Evolutionary conservation across 2,113 vertebrate genomes (phyloP), one percentile per base, ranked within the genome.

Genomic region (Scophthalmus maximus): DNA sequence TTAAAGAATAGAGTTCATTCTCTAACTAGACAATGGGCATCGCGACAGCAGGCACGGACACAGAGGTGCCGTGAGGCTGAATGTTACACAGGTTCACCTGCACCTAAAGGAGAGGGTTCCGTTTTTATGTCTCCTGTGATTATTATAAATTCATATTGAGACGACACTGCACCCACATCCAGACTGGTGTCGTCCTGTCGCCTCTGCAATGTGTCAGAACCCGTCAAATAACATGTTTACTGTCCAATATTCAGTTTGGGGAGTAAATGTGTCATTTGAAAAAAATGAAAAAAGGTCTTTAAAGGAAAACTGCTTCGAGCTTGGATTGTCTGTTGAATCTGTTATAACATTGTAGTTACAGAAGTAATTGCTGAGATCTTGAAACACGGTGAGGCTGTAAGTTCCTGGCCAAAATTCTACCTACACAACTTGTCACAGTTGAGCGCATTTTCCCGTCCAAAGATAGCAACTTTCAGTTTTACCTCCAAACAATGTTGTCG

Each of bases 71-170:
- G 55, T 7, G 0, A 69, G 82, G 76, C 68, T 61, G 72, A 79
- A 68, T 49, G 34, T 78, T 49, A 36, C 44, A 4, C n/a, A 46
- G 59, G 8, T 76, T 38, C 50, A 72, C 2, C 29, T 56, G 12
- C 78, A 42, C 25, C 55, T 73, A 70, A 70, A 56, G 36, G 27
- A 68, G 66, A 36, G 20, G 29, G 30, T 52, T 75, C 15, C 60
- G 17, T 51, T 64, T 42, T 18, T 11, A 64, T 82, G 62, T 72
- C 53, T 71, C 47, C n/a, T 66, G 51, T 67, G 46, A 70, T 85
- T 78, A 76, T 73, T 65, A 52, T 52, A 3, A 14, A 46, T 44
- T 17, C 18, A 50, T 46, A 53, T 30, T 30, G 15, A 44, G 26
- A 63, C 47, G 30, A 14, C 20, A 7, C 15, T 23, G 49, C 59